Base-by-base conservation (phyloP, 2,888 invertebrate species). In the Drosophila atripex region DNA sequence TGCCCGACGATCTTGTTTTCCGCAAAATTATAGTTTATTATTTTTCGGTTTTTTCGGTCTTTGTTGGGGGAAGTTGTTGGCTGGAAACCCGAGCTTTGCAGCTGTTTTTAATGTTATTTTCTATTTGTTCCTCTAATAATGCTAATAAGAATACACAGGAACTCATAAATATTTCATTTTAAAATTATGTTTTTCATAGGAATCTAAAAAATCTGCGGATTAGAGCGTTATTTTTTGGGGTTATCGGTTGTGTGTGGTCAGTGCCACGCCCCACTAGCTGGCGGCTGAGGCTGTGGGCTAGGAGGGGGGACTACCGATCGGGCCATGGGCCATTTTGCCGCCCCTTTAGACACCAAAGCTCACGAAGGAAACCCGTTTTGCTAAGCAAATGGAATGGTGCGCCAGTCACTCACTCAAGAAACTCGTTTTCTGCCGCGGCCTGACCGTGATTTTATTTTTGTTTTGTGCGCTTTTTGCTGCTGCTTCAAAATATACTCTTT, bases 391-490 rank as follows among this genome's bases (percentile, higher is more conserved):
- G 68, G 66, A 74, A 68, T 76, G 71, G 61, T 35, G 52, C 52
- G 52, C 51, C 46, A 51, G 45, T 60, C 38, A 35, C 45, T 47
- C 18, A 11, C 39, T 41, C 35, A 56, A 47, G 54, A 76, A 83
- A 80, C 84, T 76, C 71, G 84, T 80, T 80, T 83, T 63, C 53
- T 50, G 39, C 32, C 51, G 25, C 47, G 50, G 77, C 64, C 73
- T 80, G 80, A 84, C 80, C 80, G 78, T 80, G 80, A 80, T 80
- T 80, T 83, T 76, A 75, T 71, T 71, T 80, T 72, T 72, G 76
- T 57, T 55, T 39, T 59, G 32, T 60, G 46, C 41, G 64, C 47
- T 61, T 71, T 51, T 78, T 72, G 70, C 66, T 59, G 72, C 60
- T 65, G 28, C 23, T 68, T 43, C 18, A 9, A 16, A n/a, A 16